Base-by-base conservation (phyloP, 1,140 invertebrate genomes). In the Pollicipes pollicipes region DNA sequence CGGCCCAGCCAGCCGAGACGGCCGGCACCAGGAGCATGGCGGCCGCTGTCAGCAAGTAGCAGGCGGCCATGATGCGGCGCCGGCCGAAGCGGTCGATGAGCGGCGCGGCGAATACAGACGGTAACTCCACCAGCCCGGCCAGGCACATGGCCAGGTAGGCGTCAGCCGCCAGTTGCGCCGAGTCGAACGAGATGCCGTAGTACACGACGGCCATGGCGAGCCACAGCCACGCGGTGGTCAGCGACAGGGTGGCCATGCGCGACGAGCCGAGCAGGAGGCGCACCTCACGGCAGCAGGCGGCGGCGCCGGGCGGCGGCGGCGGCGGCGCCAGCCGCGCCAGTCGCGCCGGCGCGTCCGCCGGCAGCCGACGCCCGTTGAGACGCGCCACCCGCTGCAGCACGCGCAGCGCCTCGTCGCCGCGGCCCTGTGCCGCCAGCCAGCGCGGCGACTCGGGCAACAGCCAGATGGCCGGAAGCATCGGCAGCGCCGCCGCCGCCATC, bases 391-490 rank as follows among this genome's bases (percentile, higher is more conserved):
- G 84, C 80, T 90, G 85, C 10, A 94, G 78, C 70, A 92, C 87
- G 71, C 84, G 82, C 68, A 88, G 86, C 0, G 90, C 91, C 81
- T 93, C 88, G 73, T 89, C 85, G 24, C 91, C 81, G 68, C 86
- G 84, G 16, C 90, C 88, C 78, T 87, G 88, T 73, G 90, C 88
- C 63, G 93, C 76, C 3, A 93, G 80, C 91, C 91, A 93, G 74
- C 90, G 80, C 1, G 90, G 90, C 29, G 90, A 92, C 80, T 93
- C 90, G 68, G 91, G 89, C 81, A 93, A 81, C 72, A 89, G 87
- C 72, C 86, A 74, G 71, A 30, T n/a, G 32, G 27, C 29, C 37
- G 29, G 45, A 13, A 75, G 69, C 24, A 72, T 71, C n/a, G 72
- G 58, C 29, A 68, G 63, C n/a, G 69, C 69, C 0, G 72, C 70